Percentiles rank a stretch among this genome's conserved stretches.
phyloP scores from a whole-genome alignment of 1,140 invertebrate species.

The Drosophila pallidifrons region DNA sequence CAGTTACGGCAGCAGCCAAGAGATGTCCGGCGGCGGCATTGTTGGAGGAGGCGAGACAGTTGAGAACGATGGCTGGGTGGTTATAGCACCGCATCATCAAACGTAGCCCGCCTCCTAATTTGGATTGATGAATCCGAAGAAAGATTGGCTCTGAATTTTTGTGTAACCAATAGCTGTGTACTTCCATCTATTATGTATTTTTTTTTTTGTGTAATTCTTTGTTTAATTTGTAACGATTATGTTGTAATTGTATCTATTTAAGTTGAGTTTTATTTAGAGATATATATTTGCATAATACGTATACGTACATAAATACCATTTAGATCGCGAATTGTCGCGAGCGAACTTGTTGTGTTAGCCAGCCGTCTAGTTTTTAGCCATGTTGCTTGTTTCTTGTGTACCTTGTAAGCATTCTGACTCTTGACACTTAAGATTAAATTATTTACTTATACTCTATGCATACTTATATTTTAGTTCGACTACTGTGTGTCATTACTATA shows the following conservation, averaged over 20 bases:
- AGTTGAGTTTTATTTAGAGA: conserved; percentile 21
- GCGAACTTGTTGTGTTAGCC: conserved; percentile 17
- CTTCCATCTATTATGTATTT: conserved; percentile 36
- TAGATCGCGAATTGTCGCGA: neutral
- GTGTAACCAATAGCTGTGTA: conserved; percentile 40
- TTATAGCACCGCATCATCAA: conserved; percentile 64
- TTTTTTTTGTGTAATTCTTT: conserved; percentile 25
- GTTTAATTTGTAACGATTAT: conserved; percentile 11
- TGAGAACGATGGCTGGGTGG: conserved; percentile 69
- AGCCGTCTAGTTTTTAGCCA: conserved; percentile 30
- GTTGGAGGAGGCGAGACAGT: conserved; percentile 30
- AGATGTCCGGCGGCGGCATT: neutral
- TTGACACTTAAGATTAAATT: conserved; percentile 43
- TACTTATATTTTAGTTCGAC: neutral
- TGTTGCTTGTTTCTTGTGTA: conserved; percentile 43
- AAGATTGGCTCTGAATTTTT: conserved; percentile 12
- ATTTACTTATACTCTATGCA: conserved; percentile 7
- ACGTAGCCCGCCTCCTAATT: conserved; percentile 18
- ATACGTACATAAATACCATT: conserved; percentile 4
- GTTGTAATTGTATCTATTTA: conserved; percentile 11
- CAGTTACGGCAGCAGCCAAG: conserved; percentile 1
- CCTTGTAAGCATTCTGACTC: conserved; percentile 31
- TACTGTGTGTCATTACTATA: conserved; percentile 8
- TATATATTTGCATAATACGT: neutral
- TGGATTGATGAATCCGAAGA: neutral